Base-by-base conservation (phyloP, 2,113 vertebrate genomes). In the Tor tambroides region DNA sequence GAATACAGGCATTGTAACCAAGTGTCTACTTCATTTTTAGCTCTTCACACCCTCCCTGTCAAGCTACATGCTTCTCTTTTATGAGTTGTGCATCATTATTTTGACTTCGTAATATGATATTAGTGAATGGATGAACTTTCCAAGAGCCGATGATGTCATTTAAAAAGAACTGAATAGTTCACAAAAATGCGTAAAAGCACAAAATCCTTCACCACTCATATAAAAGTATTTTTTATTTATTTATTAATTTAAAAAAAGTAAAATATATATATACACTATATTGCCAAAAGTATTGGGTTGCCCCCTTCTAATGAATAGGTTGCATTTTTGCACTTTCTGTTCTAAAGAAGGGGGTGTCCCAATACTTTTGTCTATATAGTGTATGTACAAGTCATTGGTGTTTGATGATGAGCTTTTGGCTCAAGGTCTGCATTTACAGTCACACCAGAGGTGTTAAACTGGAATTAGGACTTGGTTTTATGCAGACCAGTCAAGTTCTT, bases 1-100 rank as follows among this genome's bases (percentile, higher is more conserved):
- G 21, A 59, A 86, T 83, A 35, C 15, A 28, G 30, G 43, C 79
- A 51, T 49, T 56, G 46, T 65, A 43, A 75, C 46, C 28, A 75
- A 63, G 83, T 56, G 11, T 51, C 41, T 74, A 9, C 41, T 63
- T 67, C 43, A 56, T 84, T 74, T 74, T 26, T 21, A 71, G 43
- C 38, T 32, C 5, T 35, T 69, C 23, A 17, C 80, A 21, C 61
- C 15, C 59, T 46, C n/a, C 15, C 17, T 6, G n/a, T 83, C 14
- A 32, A 14, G 28, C 46, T 15, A 2, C 28, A 51, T 51, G 81
- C 46, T n/a, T 54, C n/a, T 4, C 9, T 43, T 32, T 56, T 23
- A 10, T 56, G 30, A 69, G 61, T 19, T 51, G 17, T 61, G 11
- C 38, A 82, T 82, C 21, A 43, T 80, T 26, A 11, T 78, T 54